Conservation (phyloP, 2,113 vertebrate species). For the Planiliza haematocheilus region DNA sequence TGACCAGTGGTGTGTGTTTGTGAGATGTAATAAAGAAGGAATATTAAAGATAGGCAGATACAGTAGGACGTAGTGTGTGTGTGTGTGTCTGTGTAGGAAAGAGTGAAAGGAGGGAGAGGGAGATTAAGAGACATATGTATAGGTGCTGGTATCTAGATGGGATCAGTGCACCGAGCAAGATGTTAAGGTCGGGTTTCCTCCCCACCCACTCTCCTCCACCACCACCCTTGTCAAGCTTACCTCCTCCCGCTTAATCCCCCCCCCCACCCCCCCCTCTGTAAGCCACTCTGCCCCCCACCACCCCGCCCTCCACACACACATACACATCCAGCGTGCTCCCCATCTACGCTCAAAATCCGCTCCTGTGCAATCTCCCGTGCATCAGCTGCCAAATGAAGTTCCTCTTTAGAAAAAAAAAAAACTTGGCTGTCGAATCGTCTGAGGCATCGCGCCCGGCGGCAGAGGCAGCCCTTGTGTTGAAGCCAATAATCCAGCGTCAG, state of each 20-base stretch:
- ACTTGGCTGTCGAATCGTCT: slow-evolving; percentile 60
- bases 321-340: slow-evolving; percentile 44
- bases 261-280: slow-evolving; percentile 38
- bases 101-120: slow-evolving; percentile 9
- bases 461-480: slow-evolving; percentile 72
- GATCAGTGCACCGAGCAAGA: slow-evolving; percentile 63
- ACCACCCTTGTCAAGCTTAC: slow-evolving; percentile 41
- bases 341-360: slow-evolving; percentile 65
- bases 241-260: slow-evolving; percentile 39
- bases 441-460: slow-evolving; percentile 64
- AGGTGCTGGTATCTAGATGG: slow-evolving; percentile 53
- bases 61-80: slow-evolving; percentile 6
- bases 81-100: slow-evolving; percentile 2
- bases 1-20: slow-evolving; percentile 11
- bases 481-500: slow-evolving; percentile 81
- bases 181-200: slow-evolving; percentile 59
- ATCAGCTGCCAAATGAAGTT: slow-evolving; percentile 84
- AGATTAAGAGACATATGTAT: slow-evolving; percentile 65
- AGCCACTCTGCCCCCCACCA: slow-evolving; percentile 37
- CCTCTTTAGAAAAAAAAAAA: slow-evolving; percentile 74
- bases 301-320: slow-evolving; percentile 28
- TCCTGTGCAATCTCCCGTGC: slow-evolving; percentile 75
- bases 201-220: slow-evolving; percentile 30
- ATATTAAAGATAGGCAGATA: slow-evolving; percentile 32
- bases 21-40: slow-evolving; percentile 14